A percentile compares a stretch with the other conserved stretches of the same genome.
These are phyloP conservation scores for Solea senegalensis DNA, from an alignment of 2,113 vertebrate species.

Conservation along the genomic window DNA sequence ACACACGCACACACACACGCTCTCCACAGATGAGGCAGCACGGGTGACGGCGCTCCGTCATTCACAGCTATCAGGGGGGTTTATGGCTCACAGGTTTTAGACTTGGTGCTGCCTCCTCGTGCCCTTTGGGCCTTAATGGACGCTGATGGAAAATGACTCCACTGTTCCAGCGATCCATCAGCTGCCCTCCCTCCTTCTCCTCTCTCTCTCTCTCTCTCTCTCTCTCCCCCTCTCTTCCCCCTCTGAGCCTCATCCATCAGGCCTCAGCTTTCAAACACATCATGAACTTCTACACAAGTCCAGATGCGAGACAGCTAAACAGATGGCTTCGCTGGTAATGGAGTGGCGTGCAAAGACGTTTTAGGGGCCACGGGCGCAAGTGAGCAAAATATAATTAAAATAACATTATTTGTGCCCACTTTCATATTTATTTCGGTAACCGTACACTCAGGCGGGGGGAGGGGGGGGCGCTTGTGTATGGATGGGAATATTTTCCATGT, in stretches of 20 bases:
- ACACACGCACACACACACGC: neutral
- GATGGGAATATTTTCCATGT: no score
- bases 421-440: no score
- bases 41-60: constrained; percentile 41
- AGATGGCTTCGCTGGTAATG: constrained; percentile 4
- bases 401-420: no score
- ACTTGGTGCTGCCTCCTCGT: constrained; percentile 42
- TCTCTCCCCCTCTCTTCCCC: neutral
- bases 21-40: constrained; percentile 11
- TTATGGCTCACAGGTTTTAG: constrained; percentile 64
- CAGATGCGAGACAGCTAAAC: constrained; percentile 33
- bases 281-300: constrained; percentile 41
- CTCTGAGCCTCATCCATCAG: constrained; percentile 46
- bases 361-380: no score
- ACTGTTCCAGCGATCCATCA: constrained; percentile 64
- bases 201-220: neutral
- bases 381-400: no score
- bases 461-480: no score
- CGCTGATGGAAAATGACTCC: constrained; percentile 70
- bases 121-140: constrained; percentile 64
- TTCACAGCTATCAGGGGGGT: constrained; percentile 47
- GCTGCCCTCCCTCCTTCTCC: constrained; percentile 29
- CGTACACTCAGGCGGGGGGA: no score
- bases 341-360: no score
- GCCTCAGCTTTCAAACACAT: constrained; percentile 48